Conservation (phyloP, 2,113 vertebrate genomes). For the Cynocephalus volans region DNA sequence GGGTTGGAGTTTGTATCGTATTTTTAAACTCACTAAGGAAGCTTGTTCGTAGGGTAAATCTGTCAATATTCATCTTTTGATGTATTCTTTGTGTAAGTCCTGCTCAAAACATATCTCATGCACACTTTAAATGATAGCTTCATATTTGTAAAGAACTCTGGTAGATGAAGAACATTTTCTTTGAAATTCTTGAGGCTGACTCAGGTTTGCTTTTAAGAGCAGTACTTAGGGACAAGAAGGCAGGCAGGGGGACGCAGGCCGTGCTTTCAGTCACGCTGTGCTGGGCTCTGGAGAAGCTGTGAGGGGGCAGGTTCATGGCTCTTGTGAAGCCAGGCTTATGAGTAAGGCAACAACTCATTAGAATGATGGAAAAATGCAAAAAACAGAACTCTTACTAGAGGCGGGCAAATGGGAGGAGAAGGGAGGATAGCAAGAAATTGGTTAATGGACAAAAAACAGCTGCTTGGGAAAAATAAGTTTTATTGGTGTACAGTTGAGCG, state of each 20-base stretch:
- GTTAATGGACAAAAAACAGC: too few relatives aligned
- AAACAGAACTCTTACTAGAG: too few relatives aligned
- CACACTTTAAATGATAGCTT: neutral
- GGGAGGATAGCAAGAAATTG: too few relatives aligned
- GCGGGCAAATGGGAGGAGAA: too few relatives aligned
- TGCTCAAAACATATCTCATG: neutral
- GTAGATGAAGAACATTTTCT: constrained; percentile 43
- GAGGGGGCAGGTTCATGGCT: neutral
- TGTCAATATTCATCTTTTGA: neutral
- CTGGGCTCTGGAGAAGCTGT: neutral
- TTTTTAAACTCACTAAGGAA: neutral
- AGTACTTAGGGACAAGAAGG: too few relatives aligned
- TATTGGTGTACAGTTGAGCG: too few relatives aligned
- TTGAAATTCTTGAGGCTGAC: constrained; percentile 38
- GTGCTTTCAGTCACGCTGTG: neutral
- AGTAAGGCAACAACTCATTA: neutral
- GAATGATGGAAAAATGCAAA: neutral
- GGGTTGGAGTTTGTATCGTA: neutral
- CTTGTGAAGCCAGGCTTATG: rapidly evolving
- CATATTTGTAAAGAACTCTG: neutral
- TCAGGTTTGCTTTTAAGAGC: constrained; percentile 32
- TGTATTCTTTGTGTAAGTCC: neutral
- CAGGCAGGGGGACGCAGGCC: rapidly evolving
- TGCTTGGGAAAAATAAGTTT: too few relatives aligned
- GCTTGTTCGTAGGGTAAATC: neutral